Conservation (phyloP, 2,888 invertebrate genomes). For the Drosophila borealis region DNA sequence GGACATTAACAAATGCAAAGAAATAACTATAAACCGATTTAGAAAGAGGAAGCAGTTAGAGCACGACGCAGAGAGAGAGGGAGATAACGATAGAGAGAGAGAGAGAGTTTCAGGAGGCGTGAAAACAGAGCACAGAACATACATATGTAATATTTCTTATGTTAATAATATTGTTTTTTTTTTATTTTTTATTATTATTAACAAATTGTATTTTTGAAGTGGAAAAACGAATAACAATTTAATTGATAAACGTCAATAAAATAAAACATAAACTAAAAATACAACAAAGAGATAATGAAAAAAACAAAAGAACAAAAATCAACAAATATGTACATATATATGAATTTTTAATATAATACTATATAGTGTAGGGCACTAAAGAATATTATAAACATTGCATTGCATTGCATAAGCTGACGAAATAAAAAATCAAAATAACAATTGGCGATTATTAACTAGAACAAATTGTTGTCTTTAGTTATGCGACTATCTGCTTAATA, state of each 20-base stretch:
- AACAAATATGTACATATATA: conserved; percentile 13
- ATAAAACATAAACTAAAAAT: conserved; percentile 78
- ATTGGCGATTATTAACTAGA: background rate
- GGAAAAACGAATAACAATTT: conserved; percentile 70
- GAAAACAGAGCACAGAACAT: conserved; percentile 55
- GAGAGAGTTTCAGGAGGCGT: conserved; percentile 3
- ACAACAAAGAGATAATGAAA: conserved; percentile 21
- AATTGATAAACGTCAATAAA: conserved; percentile 83
- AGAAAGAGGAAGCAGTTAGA: background rate
- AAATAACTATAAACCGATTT: conserved; percentile 10
- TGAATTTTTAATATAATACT: conserved; percentile 24
- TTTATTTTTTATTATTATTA: conserved; percentile 69
- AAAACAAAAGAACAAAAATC: background rate
- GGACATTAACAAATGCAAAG: conserved; percentile 22
- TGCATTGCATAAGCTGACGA: conserved; percentile 5
- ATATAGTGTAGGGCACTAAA: conserved; percentile 4
- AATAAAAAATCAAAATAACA: conserved; percentile 1
- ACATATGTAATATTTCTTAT: conserved; percentile 77
- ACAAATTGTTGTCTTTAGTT: too few relatives aligned
- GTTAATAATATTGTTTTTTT: conserved; percentile 73
- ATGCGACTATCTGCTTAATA: too few relatives aligned
- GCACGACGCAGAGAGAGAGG: background rate
- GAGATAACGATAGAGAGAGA: conserved; percentile 8
- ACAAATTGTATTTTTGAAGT: conserved; percentile 77
- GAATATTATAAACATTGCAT: background rate